Evolutionary conservation across 2,797 vertebrate genomes (phyloP), one percentile per base, ranked within the genome.

Genomic region (Microctenopoma lineatum): DNA sequence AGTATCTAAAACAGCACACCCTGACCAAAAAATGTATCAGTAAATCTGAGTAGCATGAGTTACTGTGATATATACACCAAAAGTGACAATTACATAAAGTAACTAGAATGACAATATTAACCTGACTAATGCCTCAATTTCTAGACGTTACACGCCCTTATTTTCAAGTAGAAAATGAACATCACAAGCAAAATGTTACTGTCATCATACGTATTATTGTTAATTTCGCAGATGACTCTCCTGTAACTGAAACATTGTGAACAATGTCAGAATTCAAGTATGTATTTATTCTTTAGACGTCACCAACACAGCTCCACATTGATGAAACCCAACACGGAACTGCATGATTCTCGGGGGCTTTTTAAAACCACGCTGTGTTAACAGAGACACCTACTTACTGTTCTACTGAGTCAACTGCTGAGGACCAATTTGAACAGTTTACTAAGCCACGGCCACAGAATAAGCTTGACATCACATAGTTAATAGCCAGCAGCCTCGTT

Each of bases 391-490:
- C 73, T 87, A 75, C 85, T 87, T 71, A 86, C 81, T 82, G 87
- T 75, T 96, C 94, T 90, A 67, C 68, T 16, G 34, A 51, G 76
- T 69, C 60, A 44, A 86, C 84, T 90, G 82, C 84, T 84, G 66
- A 77, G 77, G 84, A 87, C 89, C 79, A 86, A 89, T 87, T 87
- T 79, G 74, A 90, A 88, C 77, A 88, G 86, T 91, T 93, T 92
- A 90, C 77, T 74, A 83, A 83, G 88, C 73, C 88, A 83, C 81
- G 70, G 84, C 87, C 77, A 83, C 83, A 83, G 81, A 91, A 90
- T 86, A 84, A 70, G 83, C 84, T 87, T 90, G 87, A 88, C 90
- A 88, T 89, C 90, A 89, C 92, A 88, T 84, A 78, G 83, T 90
- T 92, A 93, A 92, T 92, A 87, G 84, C 85, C 73, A 68, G 74